Evolutionary conservation across 2,888 invertebrate genomes (phyloP), one percentile per base, ranked within the genome.

Genomic region (Glyphotaelius pellucidus): DNA sequence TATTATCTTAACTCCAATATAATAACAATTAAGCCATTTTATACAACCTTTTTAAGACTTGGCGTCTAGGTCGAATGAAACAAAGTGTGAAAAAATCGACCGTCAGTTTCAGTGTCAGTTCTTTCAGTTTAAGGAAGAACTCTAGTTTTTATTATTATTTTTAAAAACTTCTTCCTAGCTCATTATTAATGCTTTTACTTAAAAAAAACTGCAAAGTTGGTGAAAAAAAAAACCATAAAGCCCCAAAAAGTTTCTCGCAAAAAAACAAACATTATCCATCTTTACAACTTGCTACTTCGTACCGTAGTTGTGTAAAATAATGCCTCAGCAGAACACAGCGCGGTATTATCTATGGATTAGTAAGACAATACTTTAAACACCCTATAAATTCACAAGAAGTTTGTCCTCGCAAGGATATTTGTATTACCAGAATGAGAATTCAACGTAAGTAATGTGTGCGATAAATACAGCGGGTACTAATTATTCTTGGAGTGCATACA

Each of bases 401-500:
- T 86, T 42, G 86, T 86, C 86, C 25, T 86, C 7, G n/a, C 42
- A 11, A 86, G 86, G 86, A 86, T 86, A 86, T 86, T 86, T 42
- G 86, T 86, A 47, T 42, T 42, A 42, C 30, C 11, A 30, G 47
- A 30, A 86, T 86, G 42, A 35, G 30, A 86, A 42, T 86, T 86
- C 42, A 83, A 42, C 42, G 30, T 86, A 88, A 88, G 67, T 88
- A 32, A 88, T 88, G 67, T 88, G 2, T 67, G 88, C 35, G 15
- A 88, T 88, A 88, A 88, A 88, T 88, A 88, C 52, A 2, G 9
- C 67, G 31, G 31, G 31, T 31, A 31, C 32, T 88, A 88, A 52
- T 88, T 88, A 88, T 67, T 88, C 88, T 88, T 67, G 67, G 67
- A 86, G 67, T 88, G 88, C 88, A 88, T 88, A 67, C 88, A 67